A percentile compares a stretch with the other conserved stretches of the same genome.
Conservation (phyloP, 2,113 vertebrate species). For the Rhineura floridana region DNA sequence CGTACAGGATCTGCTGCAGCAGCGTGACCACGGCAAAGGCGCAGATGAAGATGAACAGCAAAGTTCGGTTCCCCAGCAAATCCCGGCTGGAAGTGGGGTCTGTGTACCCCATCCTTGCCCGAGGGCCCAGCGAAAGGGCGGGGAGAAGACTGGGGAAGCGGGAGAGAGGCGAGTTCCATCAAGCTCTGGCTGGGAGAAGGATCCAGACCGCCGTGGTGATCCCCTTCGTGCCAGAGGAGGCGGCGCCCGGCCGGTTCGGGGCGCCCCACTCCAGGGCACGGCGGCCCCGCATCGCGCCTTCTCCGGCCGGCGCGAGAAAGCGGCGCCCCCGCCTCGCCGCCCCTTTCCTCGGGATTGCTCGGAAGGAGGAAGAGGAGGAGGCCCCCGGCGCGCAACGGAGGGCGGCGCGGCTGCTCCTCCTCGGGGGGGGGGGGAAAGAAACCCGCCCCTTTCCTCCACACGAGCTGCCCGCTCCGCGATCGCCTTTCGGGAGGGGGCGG, state of each 20-base stretch:
- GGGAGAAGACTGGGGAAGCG: no score
- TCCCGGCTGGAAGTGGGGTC: slow-evolving; percentile 92
- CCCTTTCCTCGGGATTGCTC: neutral
- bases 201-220: neutral
- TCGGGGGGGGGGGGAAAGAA: neutral
- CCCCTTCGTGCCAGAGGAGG: neutral
- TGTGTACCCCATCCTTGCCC: slow-evolving; percentile 86
- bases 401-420: neutral
- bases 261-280: neutral
- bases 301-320: no score
- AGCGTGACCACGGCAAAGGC: slow-evolving; percentile 97
- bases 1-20: slow-evolving; percentile 96
- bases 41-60: slow-evolving; percentile 99
- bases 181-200: neutral
- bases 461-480: neutral
- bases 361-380: neutral
- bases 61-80: slow-evolving; percentile 92
- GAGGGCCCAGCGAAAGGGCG: rapidly evolving
- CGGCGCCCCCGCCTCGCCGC: neutral
- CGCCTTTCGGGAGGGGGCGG: neutral
- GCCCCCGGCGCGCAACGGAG: neutral
- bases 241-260: no score
- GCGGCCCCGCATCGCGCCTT: neutral
- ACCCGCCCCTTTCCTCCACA: neutral
- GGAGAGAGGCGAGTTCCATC: neutral